Evolutionary conservation across 2,113 vertebrate species (phyloP).

Genomic region (Tragelaphus strepsiceros): DNA sequence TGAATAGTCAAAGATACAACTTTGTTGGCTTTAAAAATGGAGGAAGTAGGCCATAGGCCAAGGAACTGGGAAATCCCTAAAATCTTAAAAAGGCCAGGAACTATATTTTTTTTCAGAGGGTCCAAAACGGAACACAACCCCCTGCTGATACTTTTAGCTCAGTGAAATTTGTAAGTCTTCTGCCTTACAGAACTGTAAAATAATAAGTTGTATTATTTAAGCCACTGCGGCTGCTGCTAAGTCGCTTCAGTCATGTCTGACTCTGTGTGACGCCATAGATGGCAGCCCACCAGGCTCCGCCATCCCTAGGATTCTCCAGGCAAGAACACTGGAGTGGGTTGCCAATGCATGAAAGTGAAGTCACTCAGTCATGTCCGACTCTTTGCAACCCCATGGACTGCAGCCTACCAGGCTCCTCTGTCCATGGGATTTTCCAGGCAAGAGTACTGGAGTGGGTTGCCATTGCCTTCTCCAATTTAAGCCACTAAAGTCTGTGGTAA

Average conservation of each 20-base stretch:
- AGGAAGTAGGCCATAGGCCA: not conserved
- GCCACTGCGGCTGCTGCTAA: not conserved
- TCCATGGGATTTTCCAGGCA: not conserved
- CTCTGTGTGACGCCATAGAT: rapidly evolving
- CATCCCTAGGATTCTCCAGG: not conserved
- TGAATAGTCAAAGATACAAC: not conserved
- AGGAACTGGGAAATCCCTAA: not conserved
- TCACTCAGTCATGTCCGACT: not conserved
- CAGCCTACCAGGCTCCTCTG: not conserved
- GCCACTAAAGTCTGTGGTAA: not conserved
- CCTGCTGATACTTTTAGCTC: not conserved
- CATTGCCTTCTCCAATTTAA: not conserved
- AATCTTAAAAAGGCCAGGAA: not conserved
- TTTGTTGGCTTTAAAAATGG: not conserved
- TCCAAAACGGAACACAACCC: not conserved
- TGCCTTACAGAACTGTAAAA: not conserved
- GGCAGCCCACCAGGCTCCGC: not conserved
- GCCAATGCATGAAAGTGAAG: not conserved
- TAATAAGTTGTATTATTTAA: not conserved
- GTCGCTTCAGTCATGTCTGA: not conserved
- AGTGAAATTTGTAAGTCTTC: not conserved
- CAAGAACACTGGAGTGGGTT: not conserved
- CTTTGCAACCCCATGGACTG: not conserved
- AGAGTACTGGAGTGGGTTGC: not conserved
- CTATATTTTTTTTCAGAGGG: not conserved